Percentiles rank a stretch among this genome's conserved stretches.
Evolutionary conservation across 1,140 invertebrate species (phyloP).

Genomic region (Pseudomyrmex gracilis): DNA sequence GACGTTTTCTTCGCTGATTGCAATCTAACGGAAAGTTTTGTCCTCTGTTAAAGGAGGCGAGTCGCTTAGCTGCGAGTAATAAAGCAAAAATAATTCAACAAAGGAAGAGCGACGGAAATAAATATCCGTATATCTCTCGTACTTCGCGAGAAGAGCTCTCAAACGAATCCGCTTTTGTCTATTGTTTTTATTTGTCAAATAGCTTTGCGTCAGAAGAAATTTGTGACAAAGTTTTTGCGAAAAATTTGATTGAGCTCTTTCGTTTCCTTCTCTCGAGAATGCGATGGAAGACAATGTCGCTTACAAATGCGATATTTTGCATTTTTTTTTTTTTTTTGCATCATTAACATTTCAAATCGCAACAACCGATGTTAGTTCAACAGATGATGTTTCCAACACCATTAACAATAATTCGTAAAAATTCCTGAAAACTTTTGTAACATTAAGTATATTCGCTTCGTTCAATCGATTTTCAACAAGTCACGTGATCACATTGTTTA

Average conservation of each 20-base stretch:
- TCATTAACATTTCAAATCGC: background rate
- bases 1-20: background rate
- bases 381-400: background rate
- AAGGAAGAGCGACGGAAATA: background rate
- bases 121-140: background rate
- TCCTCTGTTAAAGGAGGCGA: background rate
- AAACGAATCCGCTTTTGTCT: constrained; percentile 2
- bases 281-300: constrained; percentile 19
- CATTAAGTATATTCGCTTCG: background rate
- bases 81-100: constrained; percentile 9
- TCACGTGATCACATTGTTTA: background rate
- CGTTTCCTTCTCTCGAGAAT: background rate
- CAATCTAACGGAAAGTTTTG: background rate
- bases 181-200: background rate
- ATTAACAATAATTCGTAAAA: constrained; percentile 21
- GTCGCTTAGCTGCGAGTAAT: background rate
- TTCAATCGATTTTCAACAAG: background rate
- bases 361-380: background rate
- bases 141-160: background rate
- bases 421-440: background rate
- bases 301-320: background rate
- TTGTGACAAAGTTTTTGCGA: background rate
- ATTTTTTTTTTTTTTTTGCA: background rate
- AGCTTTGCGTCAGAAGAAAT: constrained; percentile 11
- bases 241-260: background rate